Base-by-base conservation (phyloP, 92 coral and sea anemone species). In the Scolanthus callimorphus region DNA sequence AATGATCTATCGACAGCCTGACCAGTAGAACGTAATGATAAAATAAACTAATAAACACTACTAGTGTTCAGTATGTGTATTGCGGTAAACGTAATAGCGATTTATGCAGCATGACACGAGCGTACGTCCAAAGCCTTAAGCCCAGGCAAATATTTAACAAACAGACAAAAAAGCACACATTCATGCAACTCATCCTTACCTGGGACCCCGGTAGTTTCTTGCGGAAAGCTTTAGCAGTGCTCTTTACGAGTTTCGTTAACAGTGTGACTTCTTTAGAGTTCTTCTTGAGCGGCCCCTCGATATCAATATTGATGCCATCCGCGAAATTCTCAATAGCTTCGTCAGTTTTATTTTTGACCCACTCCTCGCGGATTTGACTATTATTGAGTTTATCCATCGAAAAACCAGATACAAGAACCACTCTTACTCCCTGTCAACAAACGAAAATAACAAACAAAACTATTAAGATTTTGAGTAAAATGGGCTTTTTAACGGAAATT, bases 261-360 rank as follows among this genome's bases (percentile, higher is more conserved):
- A 94, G 52, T 20, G 84, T 73, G 31, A 77, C 86, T 41, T 85
- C 81, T 57, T 83, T 94, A 12, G 97, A 80, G 31, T 80, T 69
- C 59, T 89, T 83, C 21, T 59, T 50, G 25, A 94, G 49, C 2
- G 99, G 94, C 23, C 81, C 90, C 54, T 92, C 98, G 21, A 92
- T 77, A 62, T 92, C 98, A 45, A 92, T 80, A 60, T 92, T 92
- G 26, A 92, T 90, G 43, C 98, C 98, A 56, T 92, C 98, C 10
- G 98, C 98, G 51, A 72, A 87, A 39, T 69, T 76, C 15, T 66
- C 88, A 0, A 80, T 25, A 23, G 98, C 96, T 53, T 77, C 84
- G 15, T 47, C 46, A 25, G 96, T 84, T 60, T 90, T 76, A 55
- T 89, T 77, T 3, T 81, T 77, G 25, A 94, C 65, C 99, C 99